Base-by-base conservation (phyloP, 2,113 vertebrate species). In the Patagioenas fasciata region DNA sequence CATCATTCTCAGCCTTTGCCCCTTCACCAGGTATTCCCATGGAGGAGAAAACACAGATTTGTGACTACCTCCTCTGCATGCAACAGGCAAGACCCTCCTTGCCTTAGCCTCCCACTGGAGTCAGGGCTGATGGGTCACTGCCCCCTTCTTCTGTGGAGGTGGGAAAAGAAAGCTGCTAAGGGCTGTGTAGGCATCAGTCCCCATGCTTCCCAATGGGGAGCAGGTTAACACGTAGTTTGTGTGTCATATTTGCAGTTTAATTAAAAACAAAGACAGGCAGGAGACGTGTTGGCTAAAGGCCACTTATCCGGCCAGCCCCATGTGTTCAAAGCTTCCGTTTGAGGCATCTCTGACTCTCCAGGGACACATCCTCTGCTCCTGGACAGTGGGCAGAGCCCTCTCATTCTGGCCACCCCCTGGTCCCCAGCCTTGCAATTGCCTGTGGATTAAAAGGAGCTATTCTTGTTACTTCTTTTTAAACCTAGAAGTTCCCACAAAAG, bases 371-470 rank as follows among this genome's bases (percentile, higher is more conserved):
- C 51, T 83, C 62, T 91, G 54, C 72, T 94, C 70, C 78, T 1
- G 3, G 89, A n/a, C 75, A 71, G 94, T 69, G 70, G 88, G 56
- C 80, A 95, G 86, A 94, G 44, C 71, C 58, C 60, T 82, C 72
- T 96, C 75, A 89, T 96, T 97, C 95, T 70, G 90, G 56, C 69
- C 94, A 74, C 29, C 79, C 91, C 72, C 87, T 75, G 67, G n/a
- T 58, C 84, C 65, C 36, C 13, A 89, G 65, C 36, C 67, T 79
- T 80, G 65, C 81, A 92, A 95, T 93, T 96, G 92, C 51, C 56
- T 64, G 47, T 70, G 83, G 95, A 81, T 88, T 78, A 91, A 90
- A 93, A 50, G 0, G 38, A 80, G 36, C 42, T 88, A 60, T 81
- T 92, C 80, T 80, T 86, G 82, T 47, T 53, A 54, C 77, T 77